These are phyloP conservation scores for Scortum barcoo DNA, from an alignment of 2,113 vertebrate species.

Conservation along the genomic window DNA sequence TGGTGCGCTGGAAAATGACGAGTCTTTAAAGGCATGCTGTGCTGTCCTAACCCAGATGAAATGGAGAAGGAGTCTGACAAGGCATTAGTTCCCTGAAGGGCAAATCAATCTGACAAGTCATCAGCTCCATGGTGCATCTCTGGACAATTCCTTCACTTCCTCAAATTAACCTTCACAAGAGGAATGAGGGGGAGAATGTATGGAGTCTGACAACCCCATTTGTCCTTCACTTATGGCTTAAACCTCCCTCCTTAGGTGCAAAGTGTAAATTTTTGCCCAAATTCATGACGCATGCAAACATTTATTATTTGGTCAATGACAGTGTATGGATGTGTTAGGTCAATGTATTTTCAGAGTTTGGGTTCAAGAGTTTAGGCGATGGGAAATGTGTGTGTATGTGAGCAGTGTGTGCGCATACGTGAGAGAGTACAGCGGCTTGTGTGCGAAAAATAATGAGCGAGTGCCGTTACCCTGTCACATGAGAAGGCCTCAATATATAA, in stretches of 20 bases:
- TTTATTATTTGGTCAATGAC: conserved; percentile 5
- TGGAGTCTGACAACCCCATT: conserved; percentile 32
- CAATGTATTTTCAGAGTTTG: not conserved
- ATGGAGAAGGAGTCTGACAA: conserved; percentile 53
- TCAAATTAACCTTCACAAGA: conserved; percentile 79
- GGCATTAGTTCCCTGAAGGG: conserved; percentile 69
- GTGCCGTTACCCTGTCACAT: not conserved
- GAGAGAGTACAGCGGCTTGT: not conserved
- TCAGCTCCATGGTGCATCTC: conserved; percentile 60
- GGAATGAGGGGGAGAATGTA: conserved; percentile 27
- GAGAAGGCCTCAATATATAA: not conserved
- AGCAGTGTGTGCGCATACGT: no score
- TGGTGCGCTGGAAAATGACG: conserved; percentile 52
- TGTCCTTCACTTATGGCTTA: conserved; percentile 30
- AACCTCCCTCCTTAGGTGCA: not conserved
- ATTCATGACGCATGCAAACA: not conserved
- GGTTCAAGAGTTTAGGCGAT: conserved; percentile 10
- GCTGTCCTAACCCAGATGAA: conserved; percentile 44
- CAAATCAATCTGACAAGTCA: conserved; percentile 80
- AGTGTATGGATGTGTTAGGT: not conserved
- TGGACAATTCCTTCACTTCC: conserved; percentile 67
- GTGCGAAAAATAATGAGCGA: not conserved
- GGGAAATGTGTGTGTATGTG: not conserved
- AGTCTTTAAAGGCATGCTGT: conserved; percentile 58
- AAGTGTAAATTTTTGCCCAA: conserved; percentile 12